Conservation (phyloP, 2,888 invertebrate genomes). For the Andrena minutula region DNA sequence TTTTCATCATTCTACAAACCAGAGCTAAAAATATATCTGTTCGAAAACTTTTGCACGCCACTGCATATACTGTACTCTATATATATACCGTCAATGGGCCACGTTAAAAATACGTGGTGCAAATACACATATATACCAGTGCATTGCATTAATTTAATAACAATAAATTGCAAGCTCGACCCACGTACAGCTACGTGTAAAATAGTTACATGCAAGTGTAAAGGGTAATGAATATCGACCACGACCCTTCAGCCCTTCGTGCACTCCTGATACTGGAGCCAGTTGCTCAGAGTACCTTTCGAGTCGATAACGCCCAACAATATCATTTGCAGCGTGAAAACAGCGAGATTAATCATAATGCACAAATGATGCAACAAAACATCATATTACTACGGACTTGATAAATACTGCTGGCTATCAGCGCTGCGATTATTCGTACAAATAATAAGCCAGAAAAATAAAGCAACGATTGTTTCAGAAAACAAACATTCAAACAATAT, state of each 20-base stretch:
- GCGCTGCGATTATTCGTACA: background rate
- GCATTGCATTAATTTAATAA: background rate
- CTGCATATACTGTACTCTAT: no score
- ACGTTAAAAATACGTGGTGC: background rate
- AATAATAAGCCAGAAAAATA: background rate
- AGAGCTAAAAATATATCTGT: no score
- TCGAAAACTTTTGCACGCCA: no score
- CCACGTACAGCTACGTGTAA: background rate
- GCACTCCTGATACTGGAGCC: conserved; percentile 68
- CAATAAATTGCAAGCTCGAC: background rate
- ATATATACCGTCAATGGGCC: background rate
- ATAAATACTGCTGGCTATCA: background rate
- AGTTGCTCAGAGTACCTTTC: conserved; percentile 41
- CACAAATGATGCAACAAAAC: background rate
- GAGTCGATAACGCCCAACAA: conserved; percentile 40
- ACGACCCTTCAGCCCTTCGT: conserved; percentile 59
- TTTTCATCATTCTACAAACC: no score
- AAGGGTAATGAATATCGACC: conserved; percentile 43
- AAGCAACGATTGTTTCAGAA: background rate
- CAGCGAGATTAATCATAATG: background rate
- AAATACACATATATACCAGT: background rate
- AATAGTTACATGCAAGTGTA: conserved; percentile 21
- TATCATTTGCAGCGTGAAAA: background rate
- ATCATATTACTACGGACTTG: no score
- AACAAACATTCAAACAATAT: no score